These are phyloP conservation scores for Graptemys geographica DNA, from an alignment of 2,797 vertebrate genomes.

Conservation along the genomic window DNA sequence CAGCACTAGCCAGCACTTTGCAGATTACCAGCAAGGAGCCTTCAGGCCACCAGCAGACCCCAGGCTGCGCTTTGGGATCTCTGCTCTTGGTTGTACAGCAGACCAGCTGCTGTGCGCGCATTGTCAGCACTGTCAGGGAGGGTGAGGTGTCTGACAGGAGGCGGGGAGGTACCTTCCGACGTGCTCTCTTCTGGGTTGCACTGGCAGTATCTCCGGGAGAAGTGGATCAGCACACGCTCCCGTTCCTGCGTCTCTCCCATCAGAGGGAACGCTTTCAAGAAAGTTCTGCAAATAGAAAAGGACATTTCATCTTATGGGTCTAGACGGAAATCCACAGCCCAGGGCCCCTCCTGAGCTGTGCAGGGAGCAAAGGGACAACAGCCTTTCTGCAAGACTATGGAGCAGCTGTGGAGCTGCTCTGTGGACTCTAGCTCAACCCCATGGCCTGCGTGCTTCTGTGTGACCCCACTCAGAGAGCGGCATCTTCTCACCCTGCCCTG, in stretches of 20 bases:
- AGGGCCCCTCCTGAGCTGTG: background rate
- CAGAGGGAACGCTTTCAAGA: conserved; percentile 94
- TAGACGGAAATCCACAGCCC: background rate
- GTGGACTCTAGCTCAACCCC: background rate
- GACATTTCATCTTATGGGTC: background rate
- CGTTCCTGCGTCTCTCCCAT: conserved; percentile 99
- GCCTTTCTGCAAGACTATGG: background rate
- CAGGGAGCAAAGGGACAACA: background rate
- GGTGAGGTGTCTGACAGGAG: background rate
- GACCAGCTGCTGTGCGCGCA: background rate
- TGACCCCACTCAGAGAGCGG: background rate
- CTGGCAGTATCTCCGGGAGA: conserved; percentile 93
- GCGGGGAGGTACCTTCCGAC: conserved; percentile 85
- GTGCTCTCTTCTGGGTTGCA: conserved; percentile 91
- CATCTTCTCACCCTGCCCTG: background rate
- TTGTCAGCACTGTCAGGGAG: background rate
- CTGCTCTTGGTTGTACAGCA: background rate
- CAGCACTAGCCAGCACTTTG: background rate
- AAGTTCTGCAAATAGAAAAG: conserved; percentile 84
- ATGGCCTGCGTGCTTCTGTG: background rate
- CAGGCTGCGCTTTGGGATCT: background rate
- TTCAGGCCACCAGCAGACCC: background rate
- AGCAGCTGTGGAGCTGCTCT: background rate
- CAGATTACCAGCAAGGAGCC: background rate
- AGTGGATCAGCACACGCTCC: conserved; percentile 94